Evolutionary conservation across 1,140 invertebrate species (phyloP).

Genomic region (Bombyx mori): DNA sequence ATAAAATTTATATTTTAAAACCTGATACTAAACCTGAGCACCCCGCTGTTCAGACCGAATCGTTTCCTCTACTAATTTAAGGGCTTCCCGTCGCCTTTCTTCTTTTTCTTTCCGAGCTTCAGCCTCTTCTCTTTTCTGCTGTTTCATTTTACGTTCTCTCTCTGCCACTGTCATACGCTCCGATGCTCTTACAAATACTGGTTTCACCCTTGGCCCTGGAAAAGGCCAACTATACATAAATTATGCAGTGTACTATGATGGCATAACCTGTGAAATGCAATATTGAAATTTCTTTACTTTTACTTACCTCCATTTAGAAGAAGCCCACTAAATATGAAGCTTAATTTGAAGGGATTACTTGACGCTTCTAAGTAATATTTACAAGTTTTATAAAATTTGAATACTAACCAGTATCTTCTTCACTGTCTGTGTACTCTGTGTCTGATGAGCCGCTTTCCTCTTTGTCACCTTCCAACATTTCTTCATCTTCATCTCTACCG

Average conservation of each 20-base stretch:
- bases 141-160: conserved; percentile 89
- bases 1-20: no score
- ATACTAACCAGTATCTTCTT: conserved; percentile 82
- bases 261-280: not conserved
- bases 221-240: no score
- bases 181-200: conserved; percentile 95
- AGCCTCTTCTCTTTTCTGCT: conserved; percentile 86
- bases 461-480: conserved; percentile 75
- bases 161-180: conserved; percentile 97
- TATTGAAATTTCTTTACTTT: no score
- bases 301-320: no score
- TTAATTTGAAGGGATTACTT: not conserved
- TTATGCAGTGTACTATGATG: no score
- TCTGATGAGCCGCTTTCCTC: conserved; percentile 77
- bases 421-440: conserved; percentile 91
- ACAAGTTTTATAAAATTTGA: not conserved
- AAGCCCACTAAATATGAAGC: no score
- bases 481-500: conserved; percentile 80
- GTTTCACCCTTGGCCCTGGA: conserved; percentile 88
- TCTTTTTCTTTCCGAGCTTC: conserved; percentile 86
- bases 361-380: not conserved
- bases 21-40: conserved; percentile 20
- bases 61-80: conserved; percentile 92
- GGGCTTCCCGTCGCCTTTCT: conserved; percentile 86
- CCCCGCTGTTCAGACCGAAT: conserved; percentile 81